Evolutionary conservation across 2,113 vertebrate genomes (phyloP), one percentile per base, ranked within the genome.

Genomic region (Oreochromis niloticus): DNA sequence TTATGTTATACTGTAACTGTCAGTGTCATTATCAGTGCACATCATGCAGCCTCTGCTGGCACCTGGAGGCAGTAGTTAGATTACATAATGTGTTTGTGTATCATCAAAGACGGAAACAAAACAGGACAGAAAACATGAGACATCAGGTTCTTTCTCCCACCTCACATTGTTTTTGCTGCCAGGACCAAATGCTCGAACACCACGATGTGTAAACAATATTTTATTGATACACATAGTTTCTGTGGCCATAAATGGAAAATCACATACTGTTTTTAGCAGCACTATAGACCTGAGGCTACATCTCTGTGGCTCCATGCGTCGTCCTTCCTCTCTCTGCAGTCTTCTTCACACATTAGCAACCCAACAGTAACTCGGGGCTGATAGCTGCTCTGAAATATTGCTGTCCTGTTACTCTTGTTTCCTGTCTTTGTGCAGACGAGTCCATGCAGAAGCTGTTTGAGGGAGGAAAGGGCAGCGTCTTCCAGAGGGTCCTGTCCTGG

Each of bases 391-490:
- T 7, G 0, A 14, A 68, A 39, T 7, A 4, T 2, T 39, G 5
- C 50, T 56, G 22, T 48, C 1, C 46, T 30, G 27, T 14, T 5
- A 1, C 17, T 7, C 16, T 78, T 0, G 90, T 50, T 86, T 17
- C 16, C 8, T 1, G 54, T 36, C 56, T 82, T 41, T 24, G 10
- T 75, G 9, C 14, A 99, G 99, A 99, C 91, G 99, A 99, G 94
- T 99, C 99, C 88, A 99, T 99, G 99, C 99, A 99, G 95, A 99
- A 99, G 94, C 96, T 99, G 91, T 99, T 99, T 94, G 99, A 99
- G 94, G 98, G 97, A 73, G 99, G 99, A 79, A 99, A 97, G 95
- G 98, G 98, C 91, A 98, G 96, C 2, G 99, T 99, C 80, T 99
- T 99, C 96, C 98, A 99, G 95, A 97, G 97, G 93, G 98, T 99